Percentiles rank a stretch among this genome's conserved stretches.
Evolutionary conservation across 2,797 vertebrate species (phyloP).

Genomic region (Xenops minutus): DNA sequence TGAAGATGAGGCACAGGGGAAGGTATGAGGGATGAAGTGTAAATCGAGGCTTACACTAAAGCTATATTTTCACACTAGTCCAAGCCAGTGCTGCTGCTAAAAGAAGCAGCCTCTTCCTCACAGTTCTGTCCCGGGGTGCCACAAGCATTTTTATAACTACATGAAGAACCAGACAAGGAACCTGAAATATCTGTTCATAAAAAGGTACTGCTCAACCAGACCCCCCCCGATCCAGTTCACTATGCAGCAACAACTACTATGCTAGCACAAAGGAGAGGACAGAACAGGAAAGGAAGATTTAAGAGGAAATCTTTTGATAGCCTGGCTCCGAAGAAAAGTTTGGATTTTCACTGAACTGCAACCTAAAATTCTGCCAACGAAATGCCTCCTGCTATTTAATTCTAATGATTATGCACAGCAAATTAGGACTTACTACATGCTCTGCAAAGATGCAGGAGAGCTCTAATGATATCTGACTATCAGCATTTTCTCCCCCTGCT

Average conservation of each 20-base stretch:
- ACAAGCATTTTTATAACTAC: background rate
- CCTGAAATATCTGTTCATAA: background rate
- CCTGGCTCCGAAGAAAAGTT: background rate
- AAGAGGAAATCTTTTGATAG: background rate
- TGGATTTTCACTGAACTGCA: background rate
- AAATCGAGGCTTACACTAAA: background rate
- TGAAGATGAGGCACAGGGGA: background rate
- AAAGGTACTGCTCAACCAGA: background rate
- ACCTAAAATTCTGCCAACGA: background rate
- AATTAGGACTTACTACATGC: background rate
- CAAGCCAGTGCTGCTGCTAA: background rate
- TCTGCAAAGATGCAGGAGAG: background rate
- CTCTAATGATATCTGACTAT: background rate
- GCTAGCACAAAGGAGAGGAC: background rate
- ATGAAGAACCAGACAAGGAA: background rate
- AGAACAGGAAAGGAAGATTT: background rate
- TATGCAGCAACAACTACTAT: background rate
- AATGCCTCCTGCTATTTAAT: background rate
- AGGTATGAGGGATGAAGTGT: background rate
- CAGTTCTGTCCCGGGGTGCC: background rate
- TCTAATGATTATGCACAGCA: background rate
- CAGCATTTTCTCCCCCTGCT: constrained; percentile 32
- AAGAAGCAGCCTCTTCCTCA: background rate
- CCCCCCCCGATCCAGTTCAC: background rate
- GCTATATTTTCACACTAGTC: background rate